Evolutionary conservation across 2,888 invertebrate species (phyloP).

Genomic region (Molanna angustata): DNA sequence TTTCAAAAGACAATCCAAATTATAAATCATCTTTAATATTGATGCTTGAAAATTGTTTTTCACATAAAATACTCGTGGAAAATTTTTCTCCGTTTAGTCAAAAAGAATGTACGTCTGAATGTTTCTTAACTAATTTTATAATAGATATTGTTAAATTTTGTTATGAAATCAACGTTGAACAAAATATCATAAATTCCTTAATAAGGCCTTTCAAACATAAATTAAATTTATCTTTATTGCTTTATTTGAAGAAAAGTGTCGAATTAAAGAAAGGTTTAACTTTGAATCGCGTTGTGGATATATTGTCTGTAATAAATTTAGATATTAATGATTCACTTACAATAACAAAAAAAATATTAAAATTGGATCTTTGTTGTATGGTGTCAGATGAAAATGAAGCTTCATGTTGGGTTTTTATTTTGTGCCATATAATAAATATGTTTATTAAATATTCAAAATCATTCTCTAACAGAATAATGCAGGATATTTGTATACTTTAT

Average conservation of each 20-base stretch:
- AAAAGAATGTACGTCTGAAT: constrained; percentile 39
- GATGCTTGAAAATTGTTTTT: constrained; percentile 14
- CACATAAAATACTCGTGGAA: constrained; percentile 38
- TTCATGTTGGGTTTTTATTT: constrained; percentile 51
- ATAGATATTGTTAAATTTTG: constrained; percentile 42
- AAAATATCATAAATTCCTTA: constrained; percentile 34
- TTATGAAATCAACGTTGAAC: constrained; percentile 37
- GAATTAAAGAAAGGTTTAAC: constrained; percentile 44
- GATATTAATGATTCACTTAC: constrained; percentile 38
- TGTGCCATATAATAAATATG: constrained; percentile 49
- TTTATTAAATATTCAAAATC: constrained; percentile 42
- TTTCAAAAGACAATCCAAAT: neutral
- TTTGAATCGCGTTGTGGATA: constrained; percentile 43
- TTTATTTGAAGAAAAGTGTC: constrained; percentile 48
- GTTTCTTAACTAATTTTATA: constrained; percentile 44
- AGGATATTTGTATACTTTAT: constrained; percentile 47
- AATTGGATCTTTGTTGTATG: constrained; percentile 41
- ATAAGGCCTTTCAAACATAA: constrained; percentile 55
- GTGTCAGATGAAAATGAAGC: constrained; percentile 51
- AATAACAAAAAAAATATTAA: constrained; percentile 40
- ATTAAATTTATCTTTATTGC: constrained; percentile 49
- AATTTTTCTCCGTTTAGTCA: constrained; percentile 44
- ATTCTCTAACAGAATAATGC: constrained; percentile 41
- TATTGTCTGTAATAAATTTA: constrained; percentile 38
- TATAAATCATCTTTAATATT: neutral